A percentile compares a stretch with the other conserved stretches of the same genome.
These are phyloP conservation scores for Phyllopteryx taeniolatus DNA, from an alignment of 2,113 vertebrate species.

Conservation along the genomic window DNA sequence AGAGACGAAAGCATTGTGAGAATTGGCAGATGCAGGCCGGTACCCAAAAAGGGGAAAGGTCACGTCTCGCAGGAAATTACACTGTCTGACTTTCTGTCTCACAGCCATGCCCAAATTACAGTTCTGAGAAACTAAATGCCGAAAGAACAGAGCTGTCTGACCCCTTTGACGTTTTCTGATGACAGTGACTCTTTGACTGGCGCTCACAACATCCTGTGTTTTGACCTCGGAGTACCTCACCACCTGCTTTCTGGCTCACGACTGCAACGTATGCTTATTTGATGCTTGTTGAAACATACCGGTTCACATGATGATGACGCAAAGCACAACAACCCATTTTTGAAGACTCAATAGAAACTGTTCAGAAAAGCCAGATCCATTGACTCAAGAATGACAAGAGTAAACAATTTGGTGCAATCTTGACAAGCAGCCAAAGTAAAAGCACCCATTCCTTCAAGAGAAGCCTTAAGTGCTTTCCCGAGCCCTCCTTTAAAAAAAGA, in stretches of 20 bases:
- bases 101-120: slow-evolving; percentile 43
- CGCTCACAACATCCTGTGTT: slow-evolving; percentile 26
- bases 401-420: not conserved
- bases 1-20: slow-evolving; percentile 17
- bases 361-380: not conserved
- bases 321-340: not conserved
- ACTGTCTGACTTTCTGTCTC: slow-evolving; percentile 55
- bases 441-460: not conserved
- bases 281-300: not conserved
- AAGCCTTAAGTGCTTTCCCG: not conserved
- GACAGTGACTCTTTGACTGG: slow-evolving; percentile 43
- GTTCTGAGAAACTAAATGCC: slow-evolving; percentile 41
- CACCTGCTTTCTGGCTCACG: not conserved
- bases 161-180: slow-evolving; percentile 32
- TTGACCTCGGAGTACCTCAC: slow-evolving; percentile 18
- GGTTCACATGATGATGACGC: not conserved
- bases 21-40: slow-evolving; percentile 35
- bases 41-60: slow-evolving; percentile 38
- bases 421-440: not conserved
- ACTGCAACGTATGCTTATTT: not conserved
- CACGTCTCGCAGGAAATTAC: slow-evolving; percentile 59
- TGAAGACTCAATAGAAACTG: not conserved
- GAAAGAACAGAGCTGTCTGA: slow-evolving; percentile 22
- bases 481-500: not conserved
- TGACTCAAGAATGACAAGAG: not conserved